Evolutionary conservation across 2,797 vertebrate species (phyloP).

Genomic region (Ctenochaetus hawaiiensis): DNA sequence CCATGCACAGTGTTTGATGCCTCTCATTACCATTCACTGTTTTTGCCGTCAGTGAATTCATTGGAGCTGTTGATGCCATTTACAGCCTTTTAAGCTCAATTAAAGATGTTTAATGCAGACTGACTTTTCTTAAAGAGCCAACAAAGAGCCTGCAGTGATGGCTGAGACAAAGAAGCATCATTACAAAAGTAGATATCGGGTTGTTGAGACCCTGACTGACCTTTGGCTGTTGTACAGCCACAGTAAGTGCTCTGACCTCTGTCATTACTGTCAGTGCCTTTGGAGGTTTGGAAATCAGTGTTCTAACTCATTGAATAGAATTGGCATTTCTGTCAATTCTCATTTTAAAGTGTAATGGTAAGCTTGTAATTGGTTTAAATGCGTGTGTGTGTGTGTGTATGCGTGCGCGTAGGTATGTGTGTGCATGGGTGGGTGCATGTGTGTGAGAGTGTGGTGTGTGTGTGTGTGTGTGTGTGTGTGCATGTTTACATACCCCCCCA

Average conservation of each 20-base stretch:
- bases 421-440: neutral
- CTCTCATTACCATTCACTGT: slow-evolving; percentile 62
- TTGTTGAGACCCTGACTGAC: slow-evolving; percentile 30
- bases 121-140: slow-evolving; percentile 60
- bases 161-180: slow-evolving; percentile 11
- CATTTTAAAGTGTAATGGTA: slow-evolving; percentile 10
- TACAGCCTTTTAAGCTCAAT: slow-evolving; percentile 79
- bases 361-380: slow-evolving; percentile 17
- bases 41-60: slow-evolving; percentile 64
- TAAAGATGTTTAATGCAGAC: slow-evolving; percentile 69
- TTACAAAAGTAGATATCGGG: slow-evolving; percentile 21
- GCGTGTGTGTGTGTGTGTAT: neutral
- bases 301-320: slow-evolving; percentile 29
- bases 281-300: slow-evolving; percentile 12
- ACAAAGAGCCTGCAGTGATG: slow-evolving; percentile 31
- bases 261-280: slow-evolving; percentile 32
- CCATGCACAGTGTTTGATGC: slow-evolving; percentile 59
- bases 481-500: too few relatives aligned
- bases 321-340: slow-evolving; percentile 42
- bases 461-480: neutral
- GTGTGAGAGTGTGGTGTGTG: neutral
- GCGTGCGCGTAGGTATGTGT: neutral
- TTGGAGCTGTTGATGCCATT: slow-evolving; percentile 74
- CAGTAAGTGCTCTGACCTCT: slow-evolving; percentile 11
- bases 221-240: slow-evolving; percentile 22